phyloP scores from a whole-genome alignment of 2,113 vertebrate genomes.

The Columba janthina region DNA sequence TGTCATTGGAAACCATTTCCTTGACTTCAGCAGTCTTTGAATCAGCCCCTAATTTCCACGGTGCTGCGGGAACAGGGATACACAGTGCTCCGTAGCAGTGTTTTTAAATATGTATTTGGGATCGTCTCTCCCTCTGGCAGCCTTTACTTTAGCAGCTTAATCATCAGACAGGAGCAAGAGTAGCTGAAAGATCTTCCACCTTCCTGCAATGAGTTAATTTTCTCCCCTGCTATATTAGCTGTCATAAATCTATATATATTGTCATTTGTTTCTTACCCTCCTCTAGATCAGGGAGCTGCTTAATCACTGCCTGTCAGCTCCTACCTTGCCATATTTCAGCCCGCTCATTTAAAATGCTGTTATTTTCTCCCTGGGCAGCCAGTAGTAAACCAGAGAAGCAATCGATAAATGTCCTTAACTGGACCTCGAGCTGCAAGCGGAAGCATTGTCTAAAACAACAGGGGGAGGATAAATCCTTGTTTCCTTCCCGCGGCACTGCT shows the following conservation, averaged over 20 bases:
- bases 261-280: constrained; percentile 39
- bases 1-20: background rate
- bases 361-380: constrained; percentile 45
- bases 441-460: constrained; percentile 38
- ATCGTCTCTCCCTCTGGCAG: background rate
- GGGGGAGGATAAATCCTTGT: background rate
- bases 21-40: background rate
- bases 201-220: constrained; percentile 31
- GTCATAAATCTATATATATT: background rate
- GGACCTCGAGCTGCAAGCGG: constrained; percentile 1
- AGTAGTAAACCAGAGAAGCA: constrained; percentile 29
- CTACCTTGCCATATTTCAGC: constrained; percentile 25
- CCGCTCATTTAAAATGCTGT: constrained; percentile 34
- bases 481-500: background rate
- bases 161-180: background rate
- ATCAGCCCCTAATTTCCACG: background rate
- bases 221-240: constrained; percentile 13
- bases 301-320: constrained; percentile 53
- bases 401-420: constrained; percentile 34
- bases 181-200: background rate
- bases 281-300: constrained; percentile 44
- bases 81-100: background rate
- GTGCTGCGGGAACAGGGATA: background rate
- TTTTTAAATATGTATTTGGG: background rate
- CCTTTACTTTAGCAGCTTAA: constrained; percentile 10